phyloP scores from a whole-genome alignment of 1,140 invertebrate genomes.

The Lysiphlebus fabarum region DNA sequence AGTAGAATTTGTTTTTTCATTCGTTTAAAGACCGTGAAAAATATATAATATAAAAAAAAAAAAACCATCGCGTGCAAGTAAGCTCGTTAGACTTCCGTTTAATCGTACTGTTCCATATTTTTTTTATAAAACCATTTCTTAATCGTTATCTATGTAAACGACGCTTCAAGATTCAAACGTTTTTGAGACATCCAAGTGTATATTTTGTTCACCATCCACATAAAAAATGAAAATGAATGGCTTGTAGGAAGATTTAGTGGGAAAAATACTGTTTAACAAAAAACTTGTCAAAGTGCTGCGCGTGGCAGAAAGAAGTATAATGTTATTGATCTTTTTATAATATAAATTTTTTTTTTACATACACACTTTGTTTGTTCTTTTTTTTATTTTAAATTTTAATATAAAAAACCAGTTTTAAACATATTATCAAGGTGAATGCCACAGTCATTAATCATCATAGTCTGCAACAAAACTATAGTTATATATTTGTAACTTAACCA shows the following conservation, averaged over 20 bases:
- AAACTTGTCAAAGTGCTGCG: no score
- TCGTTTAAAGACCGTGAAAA: background rate
- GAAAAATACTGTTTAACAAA: no score
- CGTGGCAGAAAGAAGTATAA: no score
- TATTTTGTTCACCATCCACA: background rate
- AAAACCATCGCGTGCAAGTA: constrained; percentile 20
- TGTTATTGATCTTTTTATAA: constrained; percentile 1
- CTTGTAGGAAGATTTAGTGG: no score
- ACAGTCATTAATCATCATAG: constrained; percentile 16
- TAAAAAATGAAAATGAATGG: constrained; percentile 1
- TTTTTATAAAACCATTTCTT: background rate
- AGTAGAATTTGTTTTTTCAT: no score
- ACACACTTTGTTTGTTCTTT: background rate
- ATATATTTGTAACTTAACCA: constrained; percentile 8
- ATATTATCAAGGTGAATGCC: constrained; percentile 20
- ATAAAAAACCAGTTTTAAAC: constrained; percentile 11
- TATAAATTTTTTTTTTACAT: constrained; percentile 11
- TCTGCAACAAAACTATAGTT: constrained; percentile 1
- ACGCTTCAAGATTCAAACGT: constrained; percentile 7
- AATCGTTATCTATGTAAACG: constrained; percentile 8
- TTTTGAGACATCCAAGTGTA: background rate
- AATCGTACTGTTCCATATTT: constrained; percentile 7
- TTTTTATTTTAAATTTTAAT: background rate
- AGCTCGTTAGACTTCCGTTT: constrained; percentile 24
- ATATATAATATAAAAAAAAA: background rate